These are phyloP conservation scores for Iguana delicatissima DNA, from an alignment of 2,797 vertebrate species.

Conservation along the genomic window DNA sequence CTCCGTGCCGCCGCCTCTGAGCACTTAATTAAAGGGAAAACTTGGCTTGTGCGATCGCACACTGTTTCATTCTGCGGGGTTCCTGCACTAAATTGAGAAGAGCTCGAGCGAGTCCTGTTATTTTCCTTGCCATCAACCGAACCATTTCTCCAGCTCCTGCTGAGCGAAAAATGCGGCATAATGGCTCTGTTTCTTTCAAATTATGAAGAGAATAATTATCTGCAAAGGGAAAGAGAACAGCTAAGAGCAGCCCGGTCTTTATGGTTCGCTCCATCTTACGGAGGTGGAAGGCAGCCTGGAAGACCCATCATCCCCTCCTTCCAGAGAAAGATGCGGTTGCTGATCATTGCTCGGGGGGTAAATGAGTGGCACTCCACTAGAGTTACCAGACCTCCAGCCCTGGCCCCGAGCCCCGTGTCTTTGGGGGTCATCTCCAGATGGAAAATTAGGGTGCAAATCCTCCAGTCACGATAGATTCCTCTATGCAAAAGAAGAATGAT, in stretches of 20 bases:
- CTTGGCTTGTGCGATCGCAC: background rate
- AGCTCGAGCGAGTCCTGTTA: background rate
- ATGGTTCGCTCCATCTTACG: background rate
- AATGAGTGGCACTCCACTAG: background rate
- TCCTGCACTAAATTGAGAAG: background rate
- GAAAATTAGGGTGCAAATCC: too few relatives aligned
- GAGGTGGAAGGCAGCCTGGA: background rate
- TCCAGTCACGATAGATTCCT: too few relatives aligned
- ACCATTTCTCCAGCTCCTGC: background rate
- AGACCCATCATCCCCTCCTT: background rate
- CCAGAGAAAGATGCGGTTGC: background rate
- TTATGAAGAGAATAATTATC: background rate
- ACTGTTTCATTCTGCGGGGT: background rate
- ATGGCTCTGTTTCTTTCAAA: background rate
- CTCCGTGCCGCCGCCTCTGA: background rate
- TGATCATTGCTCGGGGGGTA: background rate
- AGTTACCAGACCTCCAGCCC: too few relatives aligned
- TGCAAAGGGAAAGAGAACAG: background rate
- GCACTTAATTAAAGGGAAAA: slow-evolving; percentile 10
- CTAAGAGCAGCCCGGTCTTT: background rate
- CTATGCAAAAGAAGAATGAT: too few relatives aligned
- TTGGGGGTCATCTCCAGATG: too few relatives aligned
- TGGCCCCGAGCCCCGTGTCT: too few relatives aligned
- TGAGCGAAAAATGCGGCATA: background rate
- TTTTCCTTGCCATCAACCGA: background rate